phyloP scores from a whole-genome alignment of 2,797 vertebrate species.

The Lithobates sylvaticus region DNA sequence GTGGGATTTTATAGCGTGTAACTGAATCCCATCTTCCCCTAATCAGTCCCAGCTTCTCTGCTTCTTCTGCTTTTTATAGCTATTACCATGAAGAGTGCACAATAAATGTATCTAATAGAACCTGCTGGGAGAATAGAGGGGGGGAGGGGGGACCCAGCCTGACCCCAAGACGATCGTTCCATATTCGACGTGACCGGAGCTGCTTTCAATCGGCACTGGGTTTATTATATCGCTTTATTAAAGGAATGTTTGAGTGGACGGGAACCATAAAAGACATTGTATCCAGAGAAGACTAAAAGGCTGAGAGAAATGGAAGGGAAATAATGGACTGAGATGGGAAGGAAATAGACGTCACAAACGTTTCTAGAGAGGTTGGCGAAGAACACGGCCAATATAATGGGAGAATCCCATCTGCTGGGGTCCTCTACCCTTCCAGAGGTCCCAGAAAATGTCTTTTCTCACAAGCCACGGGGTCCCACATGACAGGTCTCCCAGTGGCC shows the following conservation, averaged over 20 bases:
- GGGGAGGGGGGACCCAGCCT: neutral
- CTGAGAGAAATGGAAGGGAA: neutral
- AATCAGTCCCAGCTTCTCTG: slow-evolving; percentile 47
- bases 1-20: slow-evolving; percentile 42
- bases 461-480: too few relatives aligned
- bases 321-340: too few relatives aligned
- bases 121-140: neutral
- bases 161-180: neutral
- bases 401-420: too few relatives aligned
- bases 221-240: neutral
- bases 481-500: too few relatives aligned
- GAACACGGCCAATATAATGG: too few relatives aligned
- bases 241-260: neutral
- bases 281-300: neutral
- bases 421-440: too few relatives aligned
- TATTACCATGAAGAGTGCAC: slow-evolving; percentile 15
- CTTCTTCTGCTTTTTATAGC: slow-evolving; percentile 21
- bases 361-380: too few relatives aligned
- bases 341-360: neutral
- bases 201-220: neutral
- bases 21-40: slow-evolving; percentile 14
- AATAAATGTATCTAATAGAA: slow-evolving; percentile 22
- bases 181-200: slow-evolving; percentile 7
- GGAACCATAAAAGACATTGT: slow-evolving; percentile 5
- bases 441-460: too few relatives aligned